Percentiles rank a stretch among this genome's conserved stretches.
These are phyloP conservation scores for Esox niger DNA, from an alignment of 2,113 vertebrate species.

Conservation along the genomic window DNA sequence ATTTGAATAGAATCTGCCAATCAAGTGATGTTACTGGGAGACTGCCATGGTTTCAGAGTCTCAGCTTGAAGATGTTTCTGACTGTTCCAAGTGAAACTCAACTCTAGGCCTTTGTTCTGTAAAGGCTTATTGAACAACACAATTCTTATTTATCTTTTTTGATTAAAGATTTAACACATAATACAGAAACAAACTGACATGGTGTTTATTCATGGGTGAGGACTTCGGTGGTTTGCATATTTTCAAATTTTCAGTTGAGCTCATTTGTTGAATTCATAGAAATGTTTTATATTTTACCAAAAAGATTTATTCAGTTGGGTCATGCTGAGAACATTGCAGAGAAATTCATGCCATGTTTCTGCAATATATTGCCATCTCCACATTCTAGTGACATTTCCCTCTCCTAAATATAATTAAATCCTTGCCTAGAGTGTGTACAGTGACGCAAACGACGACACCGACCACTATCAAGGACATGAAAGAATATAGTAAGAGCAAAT, in stretches of 20 bases:
- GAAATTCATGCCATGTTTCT: no score
- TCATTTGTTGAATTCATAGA: no score
- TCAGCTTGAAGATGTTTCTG: constrained; percentile 1
- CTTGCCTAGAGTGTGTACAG: background rate
- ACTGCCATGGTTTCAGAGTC: constrained; percentile 6
- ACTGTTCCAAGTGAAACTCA: constrained; percentile 28
- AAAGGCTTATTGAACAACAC: constrained; percentile 58
- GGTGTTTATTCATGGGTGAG: background rate
- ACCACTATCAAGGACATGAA: constrained; percentile 49
- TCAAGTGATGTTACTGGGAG: constrained; percentile 3
- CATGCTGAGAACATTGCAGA: no score
- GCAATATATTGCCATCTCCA: no score
- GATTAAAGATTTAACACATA: constrained; percentile 59
- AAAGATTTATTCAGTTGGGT: no score
- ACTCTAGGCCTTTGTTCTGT: constrained; percentile 48
- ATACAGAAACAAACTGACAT: constrained; percentile 4
- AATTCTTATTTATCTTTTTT: constrained; percentile 50
- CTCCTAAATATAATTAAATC: background rate
- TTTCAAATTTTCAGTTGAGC: no score
- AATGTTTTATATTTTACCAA: no score
- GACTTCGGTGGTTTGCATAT: background rate
- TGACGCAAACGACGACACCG: constrained; percentile 2
- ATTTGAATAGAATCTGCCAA: constrained; percentile 18
- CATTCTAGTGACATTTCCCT: no score
- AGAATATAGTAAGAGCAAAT: constrained; percentile 66